phyloP scores from a whole-genome alignment of 2,797 vertebrate species.

The Scarus forsteni region DNA sequence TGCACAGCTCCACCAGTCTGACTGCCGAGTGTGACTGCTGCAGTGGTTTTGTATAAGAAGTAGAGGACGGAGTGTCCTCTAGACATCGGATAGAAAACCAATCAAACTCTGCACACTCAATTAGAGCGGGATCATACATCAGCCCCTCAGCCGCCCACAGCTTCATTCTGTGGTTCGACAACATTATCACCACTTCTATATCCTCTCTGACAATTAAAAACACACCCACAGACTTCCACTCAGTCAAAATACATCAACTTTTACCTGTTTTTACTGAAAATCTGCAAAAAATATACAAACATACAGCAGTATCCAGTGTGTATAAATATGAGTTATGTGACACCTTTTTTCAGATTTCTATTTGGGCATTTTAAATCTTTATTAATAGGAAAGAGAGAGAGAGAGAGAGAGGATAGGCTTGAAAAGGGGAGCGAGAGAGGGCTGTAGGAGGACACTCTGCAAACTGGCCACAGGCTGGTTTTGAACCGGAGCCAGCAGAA shows the following conservation, averaged over 20 bases:
- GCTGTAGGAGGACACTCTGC: too few relatives aligned
- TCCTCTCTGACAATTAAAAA: slow-evolving; percentile 57
- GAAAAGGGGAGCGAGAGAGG: too few relatives aligned
- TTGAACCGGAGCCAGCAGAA: too few relatives aligned
- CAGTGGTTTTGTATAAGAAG: slow-evolving; percentile 15
- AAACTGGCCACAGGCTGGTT: too few relatives aligned
- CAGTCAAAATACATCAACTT: neutral
- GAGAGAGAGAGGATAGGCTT: too few relatives aligned
- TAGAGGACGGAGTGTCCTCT: slow-evolving; percentile 66
- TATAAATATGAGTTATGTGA: too few relatives aligned
- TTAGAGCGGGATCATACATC: slow-evolving; percentile 76
- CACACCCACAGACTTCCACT: slow-evolving; percentile 28
- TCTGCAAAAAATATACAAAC: neutral
- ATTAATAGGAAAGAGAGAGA: too few relatives aligned
- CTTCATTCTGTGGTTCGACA: slow-evolving; percentile 25
- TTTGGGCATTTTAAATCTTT: too few relatives aligned
- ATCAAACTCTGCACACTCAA: slow-evolving; percentile 74
- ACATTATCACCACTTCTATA: slow-evolving; percentile 54
- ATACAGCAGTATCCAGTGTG: too few relatives aligned
- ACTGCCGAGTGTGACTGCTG: neutral
- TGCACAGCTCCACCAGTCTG: neutral
- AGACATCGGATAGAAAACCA: slow-evolving; percentile 65
- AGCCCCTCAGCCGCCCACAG: slow-evolving; percentile 45
- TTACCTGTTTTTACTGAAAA: neutral
- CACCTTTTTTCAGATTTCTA: too few relatives aligned